These are phyloP conservation scores for Peromyscus aztecus DNA, from an alignment of 2,797 vertebrate genomes.

Conservation along the genomic window DNA sequence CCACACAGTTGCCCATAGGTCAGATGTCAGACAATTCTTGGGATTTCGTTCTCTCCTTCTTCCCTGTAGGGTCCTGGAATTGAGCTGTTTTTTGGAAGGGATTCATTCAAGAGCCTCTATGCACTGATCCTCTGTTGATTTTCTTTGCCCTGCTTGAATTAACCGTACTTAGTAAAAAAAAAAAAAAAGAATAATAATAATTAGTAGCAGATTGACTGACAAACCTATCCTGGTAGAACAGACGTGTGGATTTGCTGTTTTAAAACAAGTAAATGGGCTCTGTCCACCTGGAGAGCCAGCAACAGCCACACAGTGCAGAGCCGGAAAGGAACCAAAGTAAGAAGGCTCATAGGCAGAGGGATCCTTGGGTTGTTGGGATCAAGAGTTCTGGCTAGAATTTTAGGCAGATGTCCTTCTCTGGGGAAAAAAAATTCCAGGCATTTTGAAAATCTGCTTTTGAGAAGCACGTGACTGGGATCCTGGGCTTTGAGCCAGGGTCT, in stretches of 20 bases:
- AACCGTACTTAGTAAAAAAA: not conserved
- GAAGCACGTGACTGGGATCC: conserved; percentile 58
- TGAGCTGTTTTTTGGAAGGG: not conserved
- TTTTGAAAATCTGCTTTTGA: conserved; percentile 76
- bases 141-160: not conserved
- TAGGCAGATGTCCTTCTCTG: conserved; percentile 52
- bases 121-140: not conserved
- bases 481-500: conserved; percentile 73
- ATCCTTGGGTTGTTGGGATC: not conserved
- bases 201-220: not conserved
- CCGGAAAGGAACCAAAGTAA: not conserved
- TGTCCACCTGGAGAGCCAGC: not conserved
- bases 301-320: not conserved
- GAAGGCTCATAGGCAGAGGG: not conserved
- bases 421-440: conserved; percentile 23
- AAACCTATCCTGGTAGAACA: not conserved
- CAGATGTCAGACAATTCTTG: not conserved
- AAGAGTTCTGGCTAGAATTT: conserved; percentile 58
- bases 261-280: not conserved
- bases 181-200: not conserved
- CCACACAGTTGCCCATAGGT: not conserved
- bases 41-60: not conserved
- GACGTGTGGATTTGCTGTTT: not conserved
- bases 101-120: not conserved
- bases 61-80: not conserved